A percentile compares a stretch with the other conserved stretches of the same genome.
Evolutionary conservation across 2,113 vertebrate genomes (phyloP).

Genomic region (Scophthalmus maximus): DNA sequence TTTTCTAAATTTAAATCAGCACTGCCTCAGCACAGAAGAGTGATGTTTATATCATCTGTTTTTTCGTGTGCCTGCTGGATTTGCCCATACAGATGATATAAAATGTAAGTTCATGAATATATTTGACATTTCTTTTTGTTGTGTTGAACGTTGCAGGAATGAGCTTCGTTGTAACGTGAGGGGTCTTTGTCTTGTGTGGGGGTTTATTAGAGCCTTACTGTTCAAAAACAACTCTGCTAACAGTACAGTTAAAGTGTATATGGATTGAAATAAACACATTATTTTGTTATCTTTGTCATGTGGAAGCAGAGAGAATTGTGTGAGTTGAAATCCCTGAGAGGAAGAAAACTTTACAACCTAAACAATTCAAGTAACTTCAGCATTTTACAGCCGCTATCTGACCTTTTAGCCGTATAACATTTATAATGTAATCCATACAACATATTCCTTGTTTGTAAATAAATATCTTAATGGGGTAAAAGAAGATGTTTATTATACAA

Average conservation of each 20-base stretch:
- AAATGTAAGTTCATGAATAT: slow-evolving; percentile 29
- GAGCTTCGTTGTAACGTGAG: slow-evolving; percentile 51
- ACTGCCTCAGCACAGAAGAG: slow-evolving; percentile 53
- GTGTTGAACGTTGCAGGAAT: slow-evolving; percentile 10
- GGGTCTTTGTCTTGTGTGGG: slow-evolving; percentile 1
- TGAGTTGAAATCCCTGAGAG: slow-evolving; percentile 16
- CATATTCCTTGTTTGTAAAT: slow-evolving; percentile 42
- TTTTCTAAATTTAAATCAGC: slow-evolving; percentile 42
- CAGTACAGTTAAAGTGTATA: not conserved
- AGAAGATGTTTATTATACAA: slow-evolving; percentile 1
- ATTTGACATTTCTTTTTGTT: slow-evolving; percentile 30
- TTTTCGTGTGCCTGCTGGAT: slow-evolving; percentile 76
- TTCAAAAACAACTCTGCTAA: slow-evolving; percentile 31
- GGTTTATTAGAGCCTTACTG: slow-evolving; percentile 41
- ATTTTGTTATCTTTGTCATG: slow-evolving; percentile 23
- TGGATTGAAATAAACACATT: slow-evolving; percentile 16
- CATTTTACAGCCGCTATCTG: slow-evolving; percentile 33
- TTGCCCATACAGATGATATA: slow-evolving; percentile 62
- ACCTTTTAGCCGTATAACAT: slow-evolving; percentile 28
- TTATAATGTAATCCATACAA: slow-evolving; percentile 13
- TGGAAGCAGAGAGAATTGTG: slow-evolving; percentile 16
- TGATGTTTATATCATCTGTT: slow-evolving; percentile 65
- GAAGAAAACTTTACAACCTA: slow-evolving; percentile 1
- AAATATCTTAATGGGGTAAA: slow-evolving; percentile 40
- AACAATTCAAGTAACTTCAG: slow-evolving; percentile 3